Conservation (phyloP, 2,797 vertebrate species). For the Labeo calbasu region DNA sequence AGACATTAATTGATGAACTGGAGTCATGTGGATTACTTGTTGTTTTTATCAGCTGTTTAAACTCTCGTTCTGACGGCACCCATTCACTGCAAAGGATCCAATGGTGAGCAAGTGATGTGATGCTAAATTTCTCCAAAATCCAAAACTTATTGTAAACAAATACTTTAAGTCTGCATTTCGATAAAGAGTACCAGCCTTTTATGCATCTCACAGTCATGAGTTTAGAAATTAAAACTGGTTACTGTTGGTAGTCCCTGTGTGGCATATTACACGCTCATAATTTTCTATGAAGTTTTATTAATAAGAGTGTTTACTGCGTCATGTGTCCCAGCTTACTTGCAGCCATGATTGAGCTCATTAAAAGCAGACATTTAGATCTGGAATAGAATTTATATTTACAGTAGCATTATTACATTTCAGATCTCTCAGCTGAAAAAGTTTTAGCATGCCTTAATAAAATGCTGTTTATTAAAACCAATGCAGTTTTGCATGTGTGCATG, state of each 20-base stretch:
- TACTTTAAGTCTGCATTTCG: not conserved
- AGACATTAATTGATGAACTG: too few species aligned
- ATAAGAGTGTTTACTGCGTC: not conserved
- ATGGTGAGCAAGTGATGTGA: not conserved
- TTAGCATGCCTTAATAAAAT: not conserved
- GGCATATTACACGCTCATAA: not conserved
- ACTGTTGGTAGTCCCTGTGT: not conserved
- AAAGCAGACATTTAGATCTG: not conserved
- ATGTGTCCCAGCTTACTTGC: not conserved
- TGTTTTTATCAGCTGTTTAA: too few species aligned
- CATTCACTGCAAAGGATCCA: not conserved
- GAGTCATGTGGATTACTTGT: too few species aligned
- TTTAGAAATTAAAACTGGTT: not conserved
- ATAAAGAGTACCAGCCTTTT: not conserved
- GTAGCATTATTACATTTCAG: not conserved
- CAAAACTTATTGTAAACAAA: not conserved
- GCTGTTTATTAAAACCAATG: not conserved
- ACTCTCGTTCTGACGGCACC: not conserved
- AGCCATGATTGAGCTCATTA: slow-evolving; percentile 5
- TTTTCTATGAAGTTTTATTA: not conserved
- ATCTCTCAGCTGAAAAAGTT: not conserved
- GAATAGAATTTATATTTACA: not conserved
- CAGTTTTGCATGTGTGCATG: not conserved
- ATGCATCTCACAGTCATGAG: not conserved
- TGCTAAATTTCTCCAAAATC: not conserved